Base-by-base conservation (phyloP, 2,113 vertebrate genomes). In the Sorex fumeus region DNA sequence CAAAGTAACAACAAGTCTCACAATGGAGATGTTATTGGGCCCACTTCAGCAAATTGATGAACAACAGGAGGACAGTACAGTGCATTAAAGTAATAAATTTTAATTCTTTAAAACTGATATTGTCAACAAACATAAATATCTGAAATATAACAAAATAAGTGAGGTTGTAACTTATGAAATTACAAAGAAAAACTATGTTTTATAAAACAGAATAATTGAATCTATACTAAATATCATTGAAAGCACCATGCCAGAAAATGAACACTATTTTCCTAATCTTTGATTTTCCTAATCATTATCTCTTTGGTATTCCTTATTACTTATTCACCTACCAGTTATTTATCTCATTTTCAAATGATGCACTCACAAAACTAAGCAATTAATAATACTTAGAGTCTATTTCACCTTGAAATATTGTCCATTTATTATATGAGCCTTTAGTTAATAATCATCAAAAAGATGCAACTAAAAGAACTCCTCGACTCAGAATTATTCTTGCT, bases 381-480 rank as follows among this genome's bases (percentile, higher is more conserved):
- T 91, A 83, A 88, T 93, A 83, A 36, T 67, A 92, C 57, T 57
- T 77, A 77, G 23, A 60, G 2, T 86, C 11, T 53, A 11, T 72
- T 95, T 84, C 47, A 84, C 50, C 34, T 80, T 86, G 80, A 91
- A 78, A 89, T 77, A 67, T 9, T 66, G n/a, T 74, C 84, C 28
- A 93, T 85, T 86, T 70, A 92, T 86, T 70, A 92, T 84, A 86
- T 30, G 3, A 79, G 7, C 2, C 81, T 79, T 91, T 86, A 86
- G 16, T 36, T 21, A 69, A 60, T 78, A 78, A 79, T 64, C 16
- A 90, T 50, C 16, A 69, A 90, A 93, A 34, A 75, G 12, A 3
- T 81, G 7, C 30, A 69, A 47, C 60, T 30, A 16, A 34, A 87
- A 75, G 21, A 2, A 23, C 32, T 78, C 11, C 79, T 66, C 13